Base-by-base conservation (phyloP, 2,888 invertebrate species). In the Drosophila prostipennis region DNA sequence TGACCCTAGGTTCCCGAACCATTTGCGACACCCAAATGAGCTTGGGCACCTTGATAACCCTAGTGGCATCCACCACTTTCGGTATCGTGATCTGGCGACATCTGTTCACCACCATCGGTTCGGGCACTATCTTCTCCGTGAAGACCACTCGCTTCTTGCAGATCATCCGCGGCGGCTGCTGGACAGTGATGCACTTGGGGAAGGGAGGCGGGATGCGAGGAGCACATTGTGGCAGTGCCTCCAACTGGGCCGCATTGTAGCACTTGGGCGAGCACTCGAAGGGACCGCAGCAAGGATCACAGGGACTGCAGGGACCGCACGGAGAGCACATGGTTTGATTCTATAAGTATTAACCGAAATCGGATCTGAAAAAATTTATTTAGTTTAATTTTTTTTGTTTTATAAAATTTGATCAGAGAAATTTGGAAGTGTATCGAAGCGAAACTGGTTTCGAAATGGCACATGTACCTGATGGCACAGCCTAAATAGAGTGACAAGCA, bases 81-180 rank as follows among this genome's bases (percentile, higher is more conserved):
- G 91, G 91, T 53, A 90, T 89, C 6, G 90, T 90, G 26, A 91
- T 89, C 54, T 90, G 87, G 8, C 89, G 81, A 55, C 90, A 90
- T 19, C 89, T 88, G 77, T 89, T 90, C 3, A 90, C 89, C 10
- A 90, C 89, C 89, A 89, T 90, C 19, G 90, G 90, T 46, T 89
- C 90, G 3, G 86, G 89, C 0, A 91, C 73, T 16, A 90, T 81
- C 75, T 90, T 90, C 64, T 90, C 89, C 26, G 90, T 91, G 68
- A 89, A 90, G 2, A 91, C 88, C 19, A 91, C 90, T 13, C 89
- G 89, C 77, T 91, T 91, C 73, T 90, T 89, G 65, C 89, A 89
- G 51, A 91, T 85, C 16, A 91, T 74, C 8, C 89, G 89, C 0
- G 91, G 91, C 2, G 90, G 91, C 57, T 91, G 91, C 52, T 91